Conservation (phyloP, 2,797 vertebrate species). For the Neostethus bicornis region DNA sequence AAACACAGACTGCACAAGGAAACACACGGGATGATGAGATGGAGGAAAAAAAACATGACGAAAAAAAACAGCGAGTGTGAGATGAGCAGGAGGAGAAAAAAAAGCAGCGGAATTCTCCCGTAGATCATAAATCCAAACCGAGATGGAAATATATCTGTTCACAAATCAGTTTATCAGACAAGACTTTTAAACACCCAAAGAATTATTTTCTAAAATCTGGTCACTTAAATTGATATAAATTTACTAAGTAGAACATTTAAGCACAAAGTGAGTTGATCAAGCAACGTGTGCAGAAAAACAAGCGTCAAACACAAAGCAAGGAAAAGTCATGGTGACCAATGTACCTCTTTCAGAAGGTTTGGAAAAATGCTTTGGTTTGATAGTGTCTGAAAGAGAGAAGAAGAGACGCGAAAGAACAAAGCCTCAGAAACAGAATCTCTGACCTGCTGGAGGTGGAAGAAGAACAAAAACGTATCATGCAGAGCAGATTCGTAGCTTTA, state of each 20-base stretch:
- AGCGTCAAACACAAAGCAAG: conserved; percentile 50
- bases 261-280: conserved; percentile 44
- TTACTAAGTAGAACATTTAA: conserved; percentile 25
- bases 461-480: conserved; percentile 47
- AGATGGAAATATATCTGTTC: too few relatives aligned
- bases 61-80: conserved; percentile 19
- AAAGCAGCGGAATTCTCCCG: too few relatives aligned
- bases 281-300: conserved; percentile 74
- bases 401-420: conserved; percentile 67
- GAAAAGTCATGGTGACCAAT: conserved; percentile 79
- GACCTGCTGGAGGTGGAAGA: conserved; percentile 40
- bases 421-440: conserved; percentile 61
- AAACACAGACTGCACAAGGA: conserved; percentile 38
- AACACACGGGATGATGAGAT: conserved; percentile 19
- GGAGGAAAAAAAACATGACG: too few relatives aligned
- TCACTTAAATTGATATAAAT: too few relatives aligned
- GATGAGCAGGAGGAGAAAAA: conserved; percentile 7
- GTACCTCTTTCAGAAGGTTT: conserved; percentile 99
- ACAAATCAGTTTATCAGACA: too few relatives aligned
- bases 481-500: conserved; percentile 41
- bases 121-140: too few relatives aligned
- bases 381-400: conserved; percentile 97
- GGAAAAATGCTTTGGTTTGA: conserved; percentile 99
- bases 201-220: too few relatives aligned
- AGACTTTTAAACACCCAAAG: too few relatives aligned